A percentile compares a stretch with the other conserved stretches of the same genome.
These are phyloP conservation scores for Mallateleia sp. DNA, from an alignment of 2,888 invertebrate genomes.

Conservation along the genomic window DNA sequence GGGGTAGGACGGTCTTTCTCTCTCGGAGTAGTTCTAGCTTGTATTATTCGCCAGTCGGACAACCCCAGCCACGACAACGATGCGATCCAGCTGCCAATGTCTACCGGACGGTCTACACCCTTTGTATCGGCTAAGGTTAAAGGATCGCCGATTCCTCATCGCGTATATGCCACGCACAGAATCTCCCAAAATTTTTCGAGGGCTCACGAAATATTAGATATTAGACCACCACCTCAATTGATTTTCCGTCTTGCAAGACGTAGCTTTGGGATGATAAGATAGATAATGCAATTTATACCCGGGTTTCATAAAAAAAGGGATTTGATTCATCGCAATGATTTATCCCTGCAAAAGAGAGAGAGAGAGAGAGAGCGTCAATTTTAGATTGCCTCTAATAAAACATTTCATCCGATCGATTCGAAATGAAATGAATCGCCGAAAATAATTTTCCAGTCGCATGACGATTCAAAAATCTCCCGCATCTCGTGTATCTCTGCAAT, in stretches of 20 bases:
- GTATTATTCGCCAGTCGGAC: slow-evolving; percentile 88
- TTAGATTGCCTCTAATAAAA: background rate
- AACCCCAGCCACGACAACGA: slow-evolving; percentile 85
- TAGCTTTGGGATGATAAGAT: slow-evolving; percentile 28
- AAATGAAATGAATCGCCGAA: no score
- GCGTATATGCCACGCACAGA: slow-evolving; percentile 69
- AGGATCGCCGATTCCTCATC: slow-evolving; percentile 66
- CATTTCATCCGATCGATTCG: no score
- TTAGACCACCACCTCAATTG: slow-evolving; percentile 33
- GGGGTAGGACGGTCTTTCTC: slow-evolving; percentile 80
- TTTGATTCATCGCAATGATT: background rate
- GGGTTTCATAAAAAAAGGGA: background rate
- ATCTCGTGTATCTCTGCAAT: slow-evolving; percentile 19
- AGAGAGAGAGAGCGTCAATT: background rate
- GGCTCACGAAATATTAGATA: slow-evolving; percentile 45
- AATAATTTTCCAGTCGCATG: background rate
- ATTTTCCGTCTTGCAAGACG: slow-evolving; percentile 26
- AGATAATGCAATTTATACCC: slow-evolving; percentile 38
- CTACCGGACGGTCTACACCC: slow-evolving; percentile 76
- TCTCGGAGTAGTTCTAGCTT: slow-evolving; percentile 84
- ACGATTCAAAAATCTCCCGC: slow-evolving; percentile 23
- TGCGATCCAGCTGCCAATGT: slow-evolving; percentile 87
- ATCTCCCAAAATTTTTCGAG: slow-evolving; percentile 46
- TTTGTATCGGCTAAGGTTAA: slow-evolving; percentile 68
- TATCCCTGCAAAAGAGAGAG: no score